A percentile compares a stretch with the other conserved stretches of the same genome.
Conservation (phyloP, 2,113 vertebrate species). For the Sula dactylatra region DNA sequence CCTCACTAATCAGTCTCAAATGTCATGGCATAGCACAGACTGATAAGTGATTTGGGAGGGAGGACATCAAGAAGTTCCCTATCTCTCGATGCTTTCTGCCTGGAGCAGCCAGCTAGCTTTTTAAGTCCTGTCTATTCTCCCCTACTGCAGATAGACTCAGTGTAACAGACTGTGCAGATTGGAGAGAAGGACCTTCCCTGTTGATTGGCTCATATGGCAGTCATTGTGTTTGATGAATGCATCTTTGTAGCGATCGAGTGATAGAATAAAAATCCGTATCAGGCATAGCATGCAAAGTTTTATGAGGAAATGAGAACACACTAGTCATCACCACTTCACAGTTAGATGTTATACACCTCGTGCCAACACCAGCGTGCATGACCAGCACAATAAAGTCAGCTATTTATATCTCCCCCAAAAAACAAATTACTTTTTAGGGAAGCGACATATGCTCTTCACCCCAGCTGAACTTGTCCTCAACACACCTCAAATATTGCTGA, state of each 20-base stretch:
- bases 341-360: background rate
- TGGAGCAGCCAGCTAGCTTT: background rate
- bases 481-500: background rate
- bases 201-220: background rate
- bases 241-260: background rate
- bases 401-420: background rate
- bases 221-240: background rate
- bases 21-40: background rate
- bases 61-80: background rate
- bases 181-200: background rate
- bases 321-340: background rate
- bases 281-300: background rate
- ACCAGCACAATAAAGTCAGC: constrained; percentile 14
- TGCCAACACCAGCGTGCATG: background rate
- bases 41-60: background rate
- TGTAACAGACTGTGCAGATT: background rate
- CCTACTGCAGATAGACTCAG: background rate
- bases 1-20: background rate
- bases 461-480: constrained; percentile 26
- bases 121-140: background rate
- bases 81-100: background rate
- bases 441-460: background rate
- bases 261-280: background rate
- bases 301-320: background rate
- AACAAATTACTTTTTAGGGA: background rate